Conservation (phyloP, 2,113 vertebrate species). For the Eolophus roseicapilla region DNA sequence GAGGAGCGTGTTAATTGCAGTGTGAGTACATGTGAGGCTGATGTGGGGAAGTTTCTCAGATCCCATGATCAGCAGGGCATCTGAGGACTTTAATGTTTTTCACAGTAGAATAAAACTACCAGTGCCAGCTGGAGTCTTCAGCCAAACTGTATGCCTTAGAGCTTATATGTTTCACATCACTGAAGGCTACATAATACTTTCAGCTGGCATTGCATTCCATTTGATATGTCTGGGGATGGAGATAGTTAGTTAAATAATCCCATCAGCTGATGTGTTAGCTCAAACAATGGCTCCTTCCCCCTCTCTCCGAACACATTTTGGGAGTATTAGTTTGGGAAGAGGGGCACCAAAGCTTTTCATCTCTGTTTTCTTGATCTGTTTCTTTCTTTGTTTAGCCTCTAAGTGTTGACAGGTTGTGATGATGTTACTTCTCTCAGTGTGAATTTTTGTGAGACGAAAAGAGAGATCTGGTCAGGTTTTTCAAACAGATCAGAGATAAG, state of each 20-base stretch:
- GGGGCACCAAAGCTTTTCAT: constrained; percentile 1
- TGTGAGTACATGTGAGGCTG: not conserved
- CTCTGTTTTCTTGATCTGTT: constrained; percentile 24
- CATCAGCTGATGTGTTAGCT: not conserved
- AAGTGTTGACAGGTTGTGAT: constrained; percentile 53
- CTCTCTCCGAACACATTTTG: constrained; percentile 4
- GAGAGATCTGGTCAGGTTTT: constrained; percentile 28
- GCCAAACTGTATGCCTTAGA: constrained; percentile 45
- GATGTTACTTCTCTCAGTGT: constrained; percentile 28
- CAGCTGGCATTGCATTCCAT: constrained; percentile 50
- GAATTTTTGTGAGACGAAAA: constrained; percentile 43
- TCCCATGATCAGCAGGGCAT: constrained; percentile 10
- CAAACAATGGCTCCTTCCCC: constrained; percentile 1
- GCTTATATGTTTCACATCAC: constrained; percentile 64
- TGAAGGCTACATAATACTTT: constrained; percentile 64
- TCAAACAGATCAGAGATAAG: constrained; percentile 45
- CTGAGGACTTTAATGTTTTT: constrained; percentile 34
- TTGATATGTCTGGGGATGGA: constrained; percentile 63
- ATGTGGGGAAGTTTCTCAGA: constrained; percentile 14
- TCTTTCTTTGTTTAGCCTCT: constrained; percentile 47
- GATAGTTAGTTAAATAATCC: constrained; percentile 54
- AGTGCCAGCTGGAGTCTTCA: constrained; percentile 27
- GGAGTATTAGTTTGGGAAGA: constrained; percentile 32
- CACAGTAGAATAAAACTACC: constrained; percentile 51
- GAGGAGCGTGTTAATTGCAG: not conserved